Evolutionary conservation across 2,797 vertebrate genomes (phyloP), one percentile per base, ranked within the genome.

Genomic region (Periophthalmus magnuspinnatus): DNA sequence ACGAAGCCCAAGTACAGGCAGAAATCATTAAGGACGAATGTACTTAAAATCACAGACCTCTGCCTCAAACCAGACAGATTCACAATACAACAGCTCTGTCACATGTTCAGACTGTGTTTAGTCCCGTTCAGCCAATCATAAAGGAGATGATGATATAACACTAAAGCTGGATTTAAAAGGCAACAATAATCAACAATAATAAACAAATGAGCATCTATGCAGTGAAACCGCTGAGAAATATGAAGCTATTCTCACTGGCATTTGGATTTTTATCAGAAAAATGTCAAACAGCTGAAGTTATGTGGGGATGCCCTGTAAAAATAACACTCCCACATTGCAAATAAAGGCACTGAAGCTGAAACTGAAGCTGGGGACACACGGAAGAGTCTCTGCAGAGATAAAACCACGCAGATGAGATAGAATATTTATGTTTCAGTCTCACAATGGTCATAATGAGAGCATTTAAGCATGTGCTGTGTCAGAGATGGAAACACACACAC

Each of bases 91-190:
- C 75, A 69, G 52, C 82, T 67, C 56, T 71, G 32, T 84, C 81
- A 83, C 80, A 84, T 81, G 80, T 72, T 68, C 73, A 55, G 45
- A 66, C 47, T 82, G 71, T 81, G 65, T 79, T 81, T 84, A 71
- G 65, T 67, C 38, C 64, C 65, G 68, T 68, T 63, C 79, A 79
- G 81, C 84, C 87, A 87, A 81, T 85, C 86, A 69, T 74, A 67
- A 70, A 76, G 34, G 72, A 75, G 74, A 65, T 67, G 38, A 65
- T 85, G 81, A 89, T 86, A 86, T 84, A 86, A 88, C 78, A 77
- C 57, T 55, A 68, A 85, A 82, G 75, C 82, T 81, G 36, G 59
- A 71, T 10, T 41, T 48, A 45, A 28, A 74, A 17, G 28, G 65
- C 17, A 60, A 33, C 24, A 24, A 58, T 69, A 36, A n/a, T 21